Conservation (phyloP, 2,888 invertebrate species). For the Chironomus tentans region DNA sequence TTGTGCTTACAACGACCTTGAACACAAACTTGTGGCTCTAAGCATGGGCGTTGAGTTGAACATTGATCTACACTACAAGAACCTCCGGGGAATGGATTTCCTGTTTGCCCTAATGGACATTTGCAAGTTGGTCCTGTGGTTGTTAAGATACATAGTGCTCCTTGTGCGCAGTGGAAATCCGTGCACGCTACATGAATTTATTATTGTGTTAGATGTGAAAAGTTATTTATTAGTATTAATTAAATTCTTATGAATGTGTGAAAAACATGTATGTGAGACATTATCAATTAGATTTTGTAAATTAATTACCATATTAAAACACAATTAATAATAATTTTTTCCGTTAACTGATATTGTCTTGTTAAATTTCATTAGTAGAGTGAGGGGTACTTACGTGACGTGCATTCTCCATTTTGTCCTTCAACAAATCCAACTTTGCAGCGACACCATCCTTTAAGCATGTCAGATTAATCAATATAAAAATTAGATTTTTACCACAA, state of each 20-base stretch:
- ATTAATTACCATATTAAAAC: too few species aligned
- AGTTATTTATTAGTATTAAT: slow-evolving; percentile 54
- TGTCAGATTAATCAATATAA: too few species aligned
- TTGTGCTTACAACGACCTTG: slow-evolving; percentile 81
- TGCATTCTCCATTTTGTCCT: slow-evolving; percentile 69
- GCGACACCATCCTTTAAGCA: slow-evolving; percentile 82
- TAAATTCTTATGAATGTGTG: not conserved
- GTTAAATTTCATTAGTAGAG: not conserved
- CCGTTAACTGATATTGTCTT: not conserved
- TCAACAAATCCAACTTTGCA: slow-evolving; percentile 76
- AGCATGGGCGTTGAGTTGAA: slow-evolving; percentile 65
- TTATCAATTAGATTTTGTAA: not conserved
- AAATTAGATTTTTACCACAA: too few species aligned
- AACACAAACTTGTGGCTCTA: slow-evolving; percentile 70
- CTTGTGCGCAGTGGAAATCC: slow-evolving; percentile 53
- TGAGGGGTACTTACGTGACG: slow-evolving; percentile 57
- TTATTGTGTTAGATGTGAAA: slow-evolving; percentile 30
- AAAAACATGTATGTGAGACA: not conserved
- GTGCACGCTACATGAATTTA: slow-evolving; percentile 42
- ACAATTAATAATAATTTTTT: too few species aligned
- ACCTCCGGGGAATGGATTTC: slow-evolving; percentile 89
- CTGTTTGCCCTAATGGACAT: slow-evolving; percentile 75
- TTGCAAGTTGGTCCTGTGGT: slow-evolving; percentile 78
- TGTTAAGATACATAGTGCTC: slow-evolving; percentile 78
- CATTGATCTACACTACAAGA: slow-evolving; percentile 74